Evolutionary conservation across 2,113 vertebrate species (phyloP).

Genomic region (Cygnus buccinator): DNA sequence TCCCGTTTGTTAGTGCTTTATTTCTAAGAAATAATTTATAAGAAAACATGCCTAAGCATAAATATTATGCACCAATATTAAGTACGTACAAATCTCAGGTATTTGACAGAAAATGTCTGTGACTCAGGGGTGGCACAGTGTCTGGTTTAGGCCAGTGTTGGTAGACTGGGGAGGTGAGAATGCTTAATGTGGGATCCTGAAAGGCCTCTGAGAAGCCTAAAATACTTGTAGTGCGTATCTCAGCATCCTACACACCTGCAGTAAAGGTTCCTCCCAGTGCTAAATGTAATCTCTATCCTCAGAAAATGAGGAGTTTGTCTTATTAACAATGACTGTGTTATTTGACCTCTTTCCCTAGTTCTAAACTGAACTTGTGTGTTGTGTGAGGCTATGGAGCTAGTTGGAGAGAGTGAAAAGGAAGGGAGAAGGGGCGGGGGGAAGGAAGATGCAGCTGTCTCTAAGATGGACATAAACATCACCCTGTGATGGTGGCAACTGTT

Average conservation of each 20-base stretch:
- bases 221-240: not conserved
- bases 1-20: conserved; percentile 34
- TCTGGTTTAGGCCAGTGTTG: not conserved
- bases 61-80: not conserved
- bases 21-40: conserved; percentile 23
- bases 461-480: not conserved
- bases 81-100: not conserved
- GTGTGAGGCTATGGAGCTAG: not conserved
- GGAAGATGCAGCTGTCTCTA: not conserved
- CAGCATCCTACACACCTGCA: not conserved
- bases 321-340: not conserved
- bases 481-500: not conserved
- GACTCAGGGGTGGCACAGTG: not conserved
- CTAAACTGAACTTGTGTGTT: not conserved
- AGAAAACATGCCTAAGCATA: conserved; percentile 34
- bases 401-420: not conserved
- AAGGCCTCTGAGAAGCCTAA: not conserved
- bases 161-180: not conserved
- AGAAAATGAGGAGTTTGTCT: not conserved
- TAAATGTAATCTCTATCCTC: not conserved
- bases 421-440: not conserved
- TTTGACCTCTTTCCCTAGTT: not conserved
- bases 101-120: not conserved
- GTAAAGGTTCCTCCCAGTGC: not conserved
- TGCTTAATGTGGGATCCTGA: too few relatives aligned